These are phyloP conservation scores for Apteryx owenii DNA, from an alignment of 2,113 vertebrate genomes.

Conservation along the genomic window DNA sequence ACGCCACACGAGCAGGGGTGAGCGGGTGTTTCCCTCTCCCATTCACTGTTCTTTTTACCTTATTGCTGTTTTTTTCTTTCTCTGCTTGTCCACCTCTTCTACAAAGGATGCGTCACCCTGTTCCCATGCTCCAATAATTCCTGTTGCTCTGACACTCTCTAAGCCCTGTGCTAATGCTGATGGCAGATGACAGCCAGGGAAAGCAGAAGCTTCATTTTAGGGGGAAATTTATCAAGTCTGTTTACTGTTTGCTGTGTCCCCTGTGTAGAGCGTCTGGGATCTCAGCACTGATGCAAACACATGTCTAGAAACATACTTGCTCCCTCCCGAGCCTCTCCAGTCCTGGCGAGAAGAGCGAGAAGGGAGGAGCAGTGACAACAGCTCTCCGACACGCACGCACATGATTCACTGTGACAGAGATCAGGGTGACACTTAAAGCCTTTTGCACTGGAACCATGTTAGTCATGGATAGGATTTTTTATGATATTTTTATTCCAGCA, in stretches of 20 bases:
- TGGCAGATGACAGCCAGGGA: conserved; percentile 43
- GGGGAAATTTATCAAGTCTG: conserved; percentile 41
- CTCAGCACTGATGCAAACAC: conserved; percentile 6
- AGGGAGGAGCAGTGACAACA: neutral
- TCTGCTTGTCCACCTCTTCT: neutral
- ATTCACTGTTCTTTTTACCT: neutral
- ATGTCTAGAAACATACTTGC: neutral
- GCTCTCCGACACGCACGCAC: neutral
- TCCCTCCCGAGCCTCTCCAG: neutral
- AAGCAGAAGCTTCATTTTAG: conserved; percentile 52
- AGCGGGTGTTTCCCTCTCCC: neutral
- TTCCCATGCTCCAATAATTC: conserved; percentile 12
- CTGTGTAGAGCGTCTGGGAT: conserved; percentile 2
- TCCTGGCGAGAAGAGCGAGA: neutral
- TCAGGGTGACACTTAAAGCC: neutral
- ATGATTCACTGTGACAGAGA: neutral
- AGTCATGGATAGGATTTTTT: neutral
- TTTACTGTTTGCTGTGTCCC: conserved; percentile 37
- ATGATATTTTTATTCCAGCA: rapidly evolving
- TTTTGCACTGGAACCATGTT: neutral
- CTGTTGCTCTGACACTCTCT: conserved; percentile 42
- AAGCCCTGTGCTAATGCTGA: neutral
- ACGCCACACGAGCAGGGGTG: rapidly evolving
- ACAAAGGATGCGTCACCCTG: neutral
- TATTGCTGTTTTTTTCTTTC: neutral